Evolutionary conservation across 1,140 invertebrate species (phyloP), one percentile per base, ranked within the genome.

Genomic region (Formica selysi): DNA sequence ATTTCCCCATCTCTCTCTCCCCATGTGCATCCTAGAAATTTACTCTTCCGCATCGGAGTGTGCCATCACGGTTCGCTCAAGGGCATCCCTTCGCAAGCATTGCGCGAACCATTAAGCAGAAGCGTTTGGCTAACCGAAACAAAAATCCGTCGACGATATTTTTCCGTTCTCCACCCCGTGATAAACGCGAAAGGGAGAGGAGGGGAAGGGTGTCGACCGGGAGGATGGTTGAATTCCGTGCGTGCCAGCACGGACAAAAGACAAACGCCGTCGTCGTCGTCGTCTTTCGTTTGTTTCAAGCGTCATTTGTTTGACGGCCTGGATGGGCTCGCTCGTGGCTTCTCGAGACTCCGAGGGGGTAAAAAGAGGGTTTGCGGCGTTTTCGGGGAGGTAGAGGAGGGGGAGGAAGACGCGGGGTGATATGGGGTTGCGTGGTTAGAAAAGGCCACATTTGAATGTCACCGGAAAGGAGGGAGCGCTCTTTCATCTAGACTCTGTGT

Each of bases 241-340:
- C 93, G 89, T 94, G 92, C 94, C 92, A 86, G 70, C 89, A 93
- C 92, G 91, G 92, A 94, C 92, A 93, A 94, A 94, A 94, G 93
- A 94, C 91, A 94, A 94, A 94, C 93, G 92, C 87, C 85, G 85
- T 80, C 87, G 90, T 62, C 91, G 89, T 94, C 93, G 90, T 51
- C 41, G 88, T 94, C 93, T 95, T 94, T 92, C 93, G 93, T 95
- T 95, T 95, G 94, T 95, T 95, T 95, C 94, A 94, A 95, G 94
- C 94, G 91, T 94, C 94, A 95, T 95, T 95, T 95, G 93, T 95
- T 95, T 94, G 92, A 86, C 85, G 88, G 73, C 65, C 74, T 86
- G 86, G 84, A 88, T 65, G 85, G 80, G 76, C 41, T 67, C 67
- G 78, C 44, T 74, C 61, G 68, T 65, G 65, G 85, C 83, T 67